phyloP scores from a whole-genome alignment of 2,797 vertebrate genomes.

The Avahi laniger region DNA sequence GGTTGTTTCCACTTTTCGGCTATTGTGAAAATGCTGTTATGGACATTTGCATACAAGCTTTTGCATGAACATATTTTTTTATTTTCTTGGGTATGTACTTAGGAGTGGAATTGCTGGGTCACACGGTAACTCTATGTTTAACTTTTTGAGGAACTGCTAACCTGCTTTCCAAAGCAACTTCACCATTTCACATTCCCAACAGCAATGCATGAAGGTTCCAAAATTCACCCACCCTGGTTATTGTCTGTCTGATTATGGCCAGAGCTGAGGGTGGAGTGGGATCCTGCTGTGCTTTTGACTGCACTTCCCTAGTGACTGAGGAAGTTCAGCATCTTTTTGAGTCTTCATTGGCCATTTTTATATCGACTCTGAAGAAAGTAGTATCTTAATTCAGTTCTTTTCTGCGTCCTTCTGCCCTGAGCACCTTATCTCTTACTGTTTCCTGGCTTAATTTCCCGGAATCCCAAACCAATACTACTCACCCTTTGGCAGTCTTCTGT shows the following conservation, averaged over 20 bases:
- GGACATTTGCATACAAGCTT: not conserved
- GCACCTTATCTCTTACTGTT: not conserved
- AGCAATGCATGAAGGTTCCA: accelerated
- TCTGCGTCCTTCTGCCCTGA: not conserved
- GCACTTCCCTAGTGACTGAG: not conserved
- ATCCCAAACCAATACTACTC: no score
- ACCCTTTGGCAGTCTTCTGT: no score
- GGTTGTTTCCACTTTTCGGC: not conserved
- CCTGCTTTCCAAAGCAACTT: not conserved
- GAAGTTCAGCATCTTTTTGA: not conserved
- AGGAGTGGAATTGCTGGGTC: not conserved
- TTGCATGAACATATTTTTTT: not conserved
- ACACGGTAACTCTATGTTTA: not conserved
- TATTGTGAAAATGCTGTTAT: not conserved
- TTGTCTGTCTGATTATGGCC: accelerated
- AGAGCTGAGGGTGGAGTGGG: not conserved
- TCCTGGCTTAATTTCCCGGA: not conserved
- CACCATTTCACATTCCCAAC: not conserved
- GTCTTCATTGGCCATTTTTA: accelerated
- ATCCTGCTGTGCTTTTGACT: accelerated
- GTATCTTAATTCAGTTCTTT: not conserved
- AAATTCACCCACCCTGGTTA: not conserved
- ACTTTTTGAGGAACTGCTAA: not conserved
- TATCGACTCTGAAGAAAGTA: not conserved
- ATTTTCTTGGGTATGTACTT: not conserved